A percentile compares a stretch with the other conserved stretches of the same genome.
Evolutionary conservation across 2,797 vertebrate genomes (phyloP).

Genomic region (Melanotaenia trifasciata): DNA sequence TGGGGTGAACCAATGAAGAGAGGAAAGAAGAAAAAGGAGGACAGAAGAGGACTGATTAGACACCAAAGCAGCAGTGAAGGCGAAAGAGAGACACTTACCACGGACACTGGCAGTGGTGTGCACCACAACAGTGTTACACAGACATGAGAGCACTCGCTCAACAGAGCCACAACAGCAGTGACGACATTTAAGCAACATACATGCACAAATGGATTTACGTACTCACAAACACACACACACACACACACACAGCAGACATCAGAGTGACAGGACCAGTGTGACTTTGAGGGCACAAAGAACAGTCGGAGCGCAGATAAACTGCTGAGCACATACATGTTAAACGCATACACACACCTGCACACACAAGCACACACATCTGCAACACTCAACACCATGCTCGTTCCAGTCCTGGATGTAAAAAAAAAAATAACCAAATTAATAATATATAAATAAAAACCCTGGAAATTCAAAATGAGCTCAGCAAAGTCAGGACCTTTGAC

Average conservation of each 20-base stretch:
- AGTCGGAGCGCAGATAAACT: constrained; percentile 16
- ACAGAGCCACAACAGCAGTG: constrained; percentile 64
- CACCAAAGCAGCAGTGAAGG: constrained; percentile 78
- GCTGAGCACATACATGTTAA: not conserved
- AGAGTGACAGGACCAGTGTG: constrained; percentile 33
- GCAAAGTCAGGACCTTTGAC: constrained; percentile 42
- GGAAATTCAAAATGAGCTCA: constrained; percentile 28
- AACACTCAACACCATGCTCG: constrained; percentile 27
- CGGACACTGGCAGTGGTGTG: constrained; percentile 68
- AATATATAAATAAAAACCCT: not conserved
- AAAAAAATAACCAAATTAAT: constrained; percentile 17
- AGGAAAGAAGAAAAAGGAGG: constrained; percentile 55
- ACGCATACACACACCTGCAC: constrained; percentile 17
- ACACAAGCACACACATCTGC: constrained; percentile 10
- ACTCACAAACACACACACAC: constrained; percentile 28
- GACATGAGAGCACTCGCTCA: constrained; percentile 64
- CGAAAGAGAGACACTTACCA: constrained; percentile 83
- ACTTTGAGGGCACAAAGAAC: constrained; percentile 31
- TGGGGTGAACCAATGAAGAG: constrained; percentile 42
- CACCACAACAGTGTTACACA: constrained; percentile 69
- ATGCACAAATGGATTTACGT: constrained; percentile 47
- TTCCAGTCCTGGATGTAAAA: constrained; percentile 49
- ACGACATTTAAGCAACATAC: constrained; percentile 48
- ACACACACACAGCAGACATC: constrained; percentile 26
- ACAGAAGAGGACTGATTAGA: constrained; percentile 76